Percentiles rank a stretch among this genome's conserved stretches.
Evolutionary conservation across 2,888 invertebrate species (phyloP).

Genomic region (Boloria euphrosyne): DNA sequence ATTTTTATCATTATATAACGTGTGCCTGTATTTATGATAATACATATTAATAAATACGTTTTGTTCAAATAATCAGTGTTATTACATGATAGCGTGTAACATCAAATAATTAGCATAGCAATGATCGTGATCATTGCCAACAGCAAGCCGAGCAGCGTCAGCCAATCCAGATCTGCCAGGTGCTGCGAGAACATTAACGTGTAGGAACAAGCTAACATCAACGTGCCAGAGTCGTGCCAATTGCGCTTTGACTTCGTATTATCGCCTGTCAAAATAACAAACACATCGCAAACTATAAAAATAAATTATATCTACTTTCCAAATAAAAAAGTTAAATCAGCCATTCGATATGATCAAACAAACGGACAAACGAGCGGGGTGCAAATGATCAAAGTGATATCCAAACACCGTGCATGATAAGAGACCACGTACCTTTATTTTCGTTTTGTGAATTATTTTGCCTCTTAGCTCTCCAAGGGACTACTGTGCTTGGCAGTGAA

Average conservation of each 20-base stretch:
- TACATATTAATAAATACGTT: conserved; percentile 12
- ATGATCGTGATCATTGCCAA: conserved; percentile 88
- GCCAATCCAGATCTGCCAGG: conserved; percentile 87
- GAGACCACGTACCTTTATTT: conserved; percentile 75
- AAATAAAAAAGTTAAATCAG: conserved; percentile 35
- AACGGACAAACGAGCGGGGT: conserved; percentile 54
- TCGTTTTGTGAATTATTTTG: conserved; percentile 77
- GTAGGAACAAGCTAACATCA: conserved; percentile 90
- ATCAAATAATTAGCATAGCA: conserved; percentile 84
- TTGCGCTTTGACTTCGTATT: conserved; percentile 73
- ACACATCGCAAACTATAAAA: conserved; percentile 48
- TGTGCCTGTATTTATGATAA: conserved; percentile 5
- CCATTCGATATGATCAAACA: conserved; percentile 21
- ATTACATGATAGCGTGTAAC: conserved; percentile 17
- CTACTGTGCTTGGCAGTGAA: conserved; percentile 72
- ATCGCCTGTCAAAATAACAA: conserved; percentile 72
- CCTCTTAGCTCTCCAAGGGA: conserved; percentile 77
- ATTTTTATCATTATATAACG: background rate
- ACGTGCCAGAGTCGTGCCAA: conserved; percentile 85
- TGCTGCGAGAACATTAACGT: conserved; percentile 87
- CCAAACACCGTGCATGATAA: conserved; percentile 75
- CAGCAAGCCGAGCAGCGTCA: conserved; percentile 88
- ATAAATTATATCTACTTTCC: conserved; percentile 35
- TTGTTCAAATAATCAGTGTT: conserved; percentile 2
- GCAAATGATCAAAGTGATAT: conserved; percentile 75